Evolutionary conservation across 2,797 vertebrate species (phyloP), one percentile per base, ranked within the genome.

Genomic region (Spatula versicolor): DNA sequence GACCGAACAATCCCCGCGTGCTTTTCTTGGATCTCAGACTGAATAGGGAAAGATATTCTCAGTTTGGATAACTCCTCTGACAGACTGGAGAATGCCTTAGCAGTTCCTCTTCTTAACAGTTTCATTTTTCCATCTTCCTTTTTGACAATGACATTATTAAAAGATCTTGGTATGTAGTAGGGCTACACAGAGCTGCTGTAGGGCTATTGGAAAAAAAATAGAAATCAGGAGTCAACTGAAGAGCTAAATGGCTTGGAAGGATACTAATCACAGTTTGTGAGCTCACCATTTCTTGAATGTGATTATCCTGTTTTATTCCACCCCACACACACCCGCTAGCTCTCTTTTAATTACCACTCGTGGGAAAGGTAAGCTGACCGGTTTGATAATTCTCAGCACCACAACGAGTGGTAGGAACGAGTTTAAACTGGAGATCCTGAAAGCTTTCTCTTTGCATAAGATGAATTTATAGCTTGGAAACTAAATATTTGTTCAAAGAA

Each of bases 381-480:
- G 88, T 90, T 86, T 94, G 94, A 85, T 95, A 76, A 69, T 96
- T 95, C 88, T 83, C 89, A 87, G 89, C 23, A 48, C 76, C 67
- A 79, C 91, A 82, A 71, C 17, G 75, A 97, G 86, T 58, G 83
- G 93, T 76, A 84, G 55, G 83, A 96, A 95, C 86, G 45, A 95
- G 95, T 97, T 96, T 96, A 78, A 96, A 95, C 96, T 96, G 86
- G 96, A 96, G 80, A 63, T 73, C 88, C 88, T 96, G 90, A 97
- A 97, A 91, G 83, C 95, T 96, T 94, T 90, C 86, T 95, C 95
- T 97, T 97, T 97, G 96, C 94, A 95, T 96, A 93, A 94, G 92
- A 78, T 18, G 11, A 95, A 94, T 96, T 95, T 96, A 96, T 92
- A 85, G 88, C 87, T 95, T 96, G 86, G 88, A 96, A 97, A 95